Evolutionary conservation across 2,888 invertebrate species (phyloP).

Genomic region (Anarsia innoxiella): DNA sequence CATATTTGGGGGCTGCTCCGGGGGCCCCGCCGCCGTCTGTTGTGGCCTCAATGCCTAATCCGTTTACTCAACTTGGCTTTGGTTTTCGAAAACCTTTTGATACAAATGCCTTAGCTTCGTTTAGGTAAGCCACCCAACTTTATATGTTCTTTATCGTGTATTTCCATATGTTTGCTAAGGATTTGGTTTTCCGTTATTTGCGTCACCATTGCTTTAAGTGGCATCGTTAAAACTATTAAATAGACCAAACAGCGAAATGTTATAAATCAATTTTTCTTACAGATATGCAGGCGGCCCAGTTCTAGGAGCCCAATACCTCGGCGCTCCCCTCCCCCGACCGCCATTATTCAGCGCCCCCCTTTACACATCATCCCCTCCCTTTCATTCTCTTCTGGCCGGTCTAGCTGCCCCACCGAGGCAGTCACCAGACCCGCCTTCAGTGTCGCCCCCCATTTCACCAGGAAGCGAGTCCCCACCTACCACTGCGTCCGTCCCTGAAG

Average conservation of each 20-base stretch:
- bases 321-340: slow-evolving; percentile 58
- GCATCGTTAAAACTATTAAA: too few species aligned
- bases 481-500: slow-evolving; percentile 76
- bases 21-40: slow-evolving; percentile 81
- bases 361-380: slow-evolving; percentile 74
- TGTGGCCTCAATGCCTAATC: slow-evolving; percentile 85
- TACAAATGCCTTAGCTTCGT: slow-evolving; percentile 78
- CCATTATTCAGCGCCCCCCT: slow-evolving; percentile 78
- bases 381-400: slow-evolving; percentile 61
- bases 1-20: slow-evolving; percentile 80
- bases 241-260: too few species aligned
- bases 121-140: slow-evolving; percentile 74
- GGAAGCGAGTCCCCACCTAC: slow-evolving; percentile 70
- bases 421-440: slow-evolving; percentile 59
- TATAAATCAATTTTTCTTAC: too few species aligned
- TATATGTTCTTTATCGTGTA: too few species aligned
- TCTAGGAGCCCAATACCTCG: slow-evolving; percentile 69
- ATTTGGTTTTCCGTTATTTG: too few species aligned
- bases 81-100: slow-evolving; percentile 85
- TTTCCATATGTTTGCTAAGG: too few species aligned
- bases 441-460: slow-evolving; percentile 74
- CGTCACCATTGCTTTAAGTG: too few species aligned
- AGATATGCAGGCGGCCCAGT: slow-evolving; percentile 58
- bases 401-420: slow-evolving; percentile 65
- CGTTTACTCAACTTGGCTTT: slow-evolving; percentile 86